Base-by-base conservation (phyloP, 2,888 invertebrate genomes). In the Taphrorychus bicolor region DNA sequence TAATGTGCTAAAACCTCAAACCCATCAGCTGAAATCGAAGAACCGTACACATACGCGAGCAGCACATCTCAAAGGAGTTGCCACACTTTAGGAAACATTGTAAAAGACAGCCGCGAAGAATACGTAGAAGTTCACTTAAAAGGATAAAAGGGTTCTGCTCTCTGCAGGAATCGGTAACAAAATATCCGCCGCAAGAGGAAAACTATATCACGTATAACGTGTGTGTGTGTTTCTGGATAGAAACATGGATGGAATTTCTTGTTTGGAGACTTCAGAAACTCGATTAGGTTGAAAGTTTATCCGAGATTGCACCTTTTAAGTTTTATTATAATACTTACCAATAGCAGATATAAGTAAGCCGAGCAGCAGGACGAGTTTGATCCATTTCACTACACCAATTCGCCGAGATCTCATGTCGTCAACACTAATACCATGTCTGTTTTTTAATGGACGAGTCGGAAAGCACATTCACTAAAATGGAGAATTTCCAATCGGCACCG, bases 371-470 rank as follows among this genome's bases (percentile, higher is more conserved):
- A 75, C 73, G 72, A 80, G 73, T 71, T 78, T 78, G 76, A 79
- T 80, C 81, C 81, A 81, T 81, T 76, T 78, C 74, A 76, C 75
- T 72, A 75, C 69, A 70, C 74, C 77, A 71, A 76, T 75, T 74
- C 78, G 74, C 76, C 76, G 75, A 72, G 79, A 74, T 80, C 74
- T 81, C 81, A 81, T 81, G 77, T 80, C 81, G 80, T 74, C 80
- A 74, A 72, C 48, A 51, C 32, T 75, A 79, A 78, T 81, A 59
- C 76, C 80, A 80, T 80, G 79, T 79, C 80, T 79, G 76, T 77
- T 76, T 76, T 72, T 73, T 75, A 76, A 75, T 73, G 74, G 57
- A 22, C 16, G 23, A 69, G 57, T 65, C 54, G 59, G 51, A 66
- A 65, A 69, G 59, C 67, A 67, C 67, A 70, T 70, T 65, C 67